Evolutionary conservation across 2,113 vertebrate species (phyloP).

Genomic region (Semnopithecus entellus): DNA sequence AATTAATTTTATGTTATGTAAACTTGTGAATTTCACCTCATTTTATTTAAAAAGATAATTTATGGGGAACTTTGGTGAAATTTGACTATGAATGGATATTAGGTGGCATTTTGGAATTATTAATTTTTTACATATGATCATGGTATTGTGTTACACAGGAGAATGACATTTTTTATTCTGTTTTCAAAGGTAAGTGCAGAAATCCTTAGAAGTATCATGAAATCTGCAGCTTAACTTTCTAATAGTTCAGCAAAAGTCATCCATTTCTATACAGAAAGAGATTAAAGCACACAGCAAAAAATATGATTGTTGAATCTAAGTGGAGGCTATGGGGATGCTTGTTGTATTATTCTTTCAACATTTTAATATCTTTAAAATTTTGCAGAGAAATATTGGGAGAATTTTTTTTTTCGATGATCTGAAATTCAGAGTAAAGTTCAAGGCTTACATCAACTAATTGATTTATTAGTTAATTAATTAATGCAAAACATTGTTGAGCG

Average conservation of each 20-base stretch:
- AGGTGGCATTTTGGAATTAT: background rate
- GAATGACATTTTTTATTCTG: background rate
- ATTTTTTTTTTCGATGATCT: background rate
- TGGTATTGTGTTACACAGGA: background rate
- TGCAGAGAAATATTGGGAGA: background rate
- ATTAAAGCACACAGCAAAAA: background rate
- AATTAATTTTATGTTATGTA: background rate
- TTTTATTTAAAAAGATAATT: slow-evolving; percentile 9
- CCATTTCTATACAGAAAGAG: background rate
- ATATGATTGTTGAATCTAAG: slow-evolving; percentile 5
- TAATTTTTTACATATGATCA: slow-evolving; percentile 21
- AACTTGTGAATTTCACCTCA: background rate
- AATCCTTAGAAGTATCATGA: background rate
- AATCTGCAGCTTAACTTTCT: background rate
- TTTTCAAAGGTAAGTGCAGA: background rate
- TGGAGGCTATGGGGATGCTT: background rate
- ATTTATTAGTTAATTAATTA: background rate
- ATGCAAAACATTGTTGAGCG: background rate
- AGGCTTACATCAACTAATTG: background rate
- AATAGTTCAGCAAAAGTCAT: background rate
- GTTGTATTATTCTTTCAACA: background rate
- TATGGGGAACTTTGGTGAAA: background rate
- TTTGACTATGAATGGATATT: slow-evolving; percentile 21
- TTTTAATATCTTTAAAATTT: background rate
- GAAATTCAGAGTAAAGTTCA: background rate